Evolutionary conservation across 2,888 invertebrate genomes (phyloP), one percentile per base, ranked within the genome.

Genomic region (Rambutsinella grinnellia): DNA sequence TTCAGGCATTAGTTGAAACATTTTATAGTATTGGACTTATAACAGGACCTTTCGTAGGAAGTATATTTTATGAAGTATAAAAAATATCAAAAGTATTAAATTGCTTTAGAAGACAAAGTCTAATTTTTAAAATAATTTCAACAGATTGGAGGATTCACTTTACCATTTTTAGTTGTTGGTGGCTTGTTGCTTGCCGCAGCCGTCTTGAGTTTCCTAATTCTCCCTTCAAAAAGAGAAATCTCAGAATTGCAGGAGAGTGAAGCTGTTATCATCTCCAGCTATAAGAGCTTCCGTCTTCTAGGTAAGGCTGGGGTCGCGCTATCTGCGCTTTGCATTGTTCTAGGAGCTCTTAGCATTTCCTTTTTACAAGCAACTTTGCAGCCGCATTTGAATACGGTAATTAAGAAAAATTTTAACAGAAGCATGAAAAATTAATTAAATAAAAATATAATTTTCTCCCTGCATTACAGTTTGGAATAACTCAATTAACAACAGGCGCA

Each of bases 401-500:
- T 87, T 87, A 82, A 80, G 79, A 13, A 10, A 26, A 10, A 62
- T 53, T 26, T 49, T 28, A 19, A 36, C 3, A 46, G 23, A 21
- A 23, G 57, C 70, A 69, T 51, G 66, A 61, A 49, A 1, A 27
- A 65, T 28, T 2, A 10, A 17, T 23, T 28, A 17, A 23, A 8
- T 27, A 53, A 36, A 63, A 63, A 21, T 46, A 47, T 2, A 46
- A 44, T 15, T 26, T n/a, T n/a, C n/a, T n/a, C n/a, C n/a, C n/a
- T n/a, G 10, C n/a, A 53, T 85, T 84, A 27, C 87, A 91, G 89
- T 93, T 93, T 85, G 82, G 89, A 1, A 88, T 94, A 77, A 89
- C 91, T 0, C 92, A 93, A 0, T 89, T 93, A 58, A 86, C 92
- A 13, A 87, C 93, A 79, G 94, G 94, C 0, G 86, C 93, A 65